Conservation (phyloP, 2,888 invertebrate species). For the Drosophila engyochracea region DNA sequence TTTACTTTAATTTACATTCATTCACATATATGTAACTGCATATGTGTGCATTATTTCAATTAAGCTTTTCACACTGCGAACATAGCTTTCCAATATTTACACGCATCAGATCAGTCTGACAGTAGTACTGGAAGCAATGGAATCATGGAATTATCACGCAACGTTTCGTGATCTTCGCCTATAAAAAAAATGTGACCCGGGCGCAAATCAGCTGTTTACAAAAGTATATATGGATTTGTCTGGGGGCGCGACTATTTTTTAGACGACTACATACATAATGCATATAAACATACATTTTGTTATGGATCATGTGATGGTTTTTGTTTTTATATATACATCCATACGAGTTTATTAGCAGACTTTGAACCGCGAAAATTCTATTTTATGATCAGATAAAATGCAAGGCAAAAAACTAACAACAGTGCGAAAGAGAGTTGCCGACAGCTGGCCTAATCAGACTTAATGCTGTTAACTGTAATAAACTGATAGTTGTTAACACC, state of each 20-base stretch:
- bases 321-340: conserved; percentile 9
- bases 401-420: conserved; percentile 10
- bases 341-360: conserved; percentile 52
- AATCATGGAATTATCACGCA: conserved; percentile 64
- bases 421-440: neutral
- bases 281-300: conserved; percentile 13
- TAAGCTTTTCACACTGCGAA: conserved; percentile 22
- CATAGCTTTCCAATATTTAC: conserved; percentile 28
- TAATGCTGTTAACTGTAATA: conserved; percentile 1
- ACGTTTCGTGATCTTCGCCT: conserved; percentile 37
- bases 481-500: neutral
- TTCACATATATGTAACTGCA: conserved; percentile 2
- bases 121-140: conserved; percentile 30
- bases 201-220: conserved; percentile 65
- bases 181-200: conserved; percentile 13
- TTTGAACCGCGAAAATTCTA: conserved; percentile 51
- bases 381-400: conserved; percentile 67
- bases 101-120: conserved; percentile 30
- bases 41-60: conserved; percentile 42
- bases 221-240: conserved; percentile 5
- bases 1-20: conserved; percentile 19
- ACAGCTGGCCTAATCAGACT: conserved; percentile 7
- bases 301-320: conserved; percentile 68
- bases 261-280: conserved; percentile 2
- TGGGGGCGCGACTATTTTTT: conserved; percentile 58